Evolutionary conservation across 2,888 invertebrate genomes (phyloP).

Genomic region (Trichopoda pennipes): DNA sequence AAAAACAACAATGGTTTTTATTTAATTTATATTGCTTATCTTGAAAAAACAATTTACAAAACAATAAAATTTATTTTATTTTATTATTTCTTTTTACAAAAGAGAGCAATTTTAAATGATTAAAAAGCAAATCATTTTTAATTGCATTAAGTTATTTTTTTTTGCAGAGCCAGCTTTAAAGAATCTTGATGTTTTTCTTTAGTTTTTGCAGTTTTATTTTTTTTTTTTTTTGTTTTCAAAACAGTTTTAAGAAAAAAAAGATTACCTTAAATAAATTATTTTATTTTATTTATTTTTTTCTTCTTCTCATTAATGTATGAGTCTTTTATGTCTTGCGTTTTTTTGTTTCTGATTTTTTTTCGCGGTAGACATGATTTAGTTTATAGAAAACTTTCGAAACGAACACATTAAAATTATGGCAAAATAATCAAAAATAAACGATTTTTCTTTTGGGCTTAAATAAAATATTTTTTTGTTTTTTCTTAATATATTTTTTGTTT

Average conservation of each 20-base stretch:
- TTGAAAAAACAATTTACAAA: slow-evolving; percentile 22
- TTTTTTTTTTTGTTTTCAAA: too few species aligned
- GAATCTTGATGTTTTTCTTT: not conserved
- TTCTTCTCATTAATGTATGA: slow-evolving; percentile 47
- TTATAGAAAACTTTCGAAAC: slow-evolving; percentile 78
- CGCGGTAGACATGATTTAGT: slow-evolving; percentile 71
- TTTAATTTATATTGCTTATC: slow-evolving; percentile 40
- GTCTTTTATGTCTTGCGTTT: slow-evolving; percentile 15
- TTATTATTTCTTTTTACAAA: not conserved
- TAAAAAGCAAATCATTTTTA: not conserved
- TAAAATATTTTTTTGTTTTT: slow-evolving; percentile 2
- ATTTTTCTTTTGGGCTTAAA: slow-evolving; percentile 5
- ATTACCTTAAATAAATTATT: too few species aligned
- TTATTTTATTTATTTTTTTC: slow-evolving; percentile 5
- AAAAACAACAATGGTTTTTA: not conserved
- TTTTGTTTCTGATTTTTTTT: slow-evolving; percentile 45
- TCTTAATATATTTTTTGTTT: not conserved
- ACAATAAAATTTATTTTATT: slow-evolving; percentile 18
- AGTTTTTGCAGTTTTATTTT: not conserved
- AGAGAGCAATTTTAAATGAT: slow-evolving; percentile 1
- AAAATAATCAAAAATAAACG: slow-evolving; percentile 41
- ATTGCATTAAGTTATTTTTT: not conserved
- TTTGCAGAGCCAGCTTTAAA: not conserved
- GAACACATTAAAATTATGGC: slow-evolving; percentile 63
- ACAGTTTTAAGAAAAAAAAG: too few species aligned